Conservation (phyloP, 2,797 vertebrate species). For the Myotis vivesi region DNA sequence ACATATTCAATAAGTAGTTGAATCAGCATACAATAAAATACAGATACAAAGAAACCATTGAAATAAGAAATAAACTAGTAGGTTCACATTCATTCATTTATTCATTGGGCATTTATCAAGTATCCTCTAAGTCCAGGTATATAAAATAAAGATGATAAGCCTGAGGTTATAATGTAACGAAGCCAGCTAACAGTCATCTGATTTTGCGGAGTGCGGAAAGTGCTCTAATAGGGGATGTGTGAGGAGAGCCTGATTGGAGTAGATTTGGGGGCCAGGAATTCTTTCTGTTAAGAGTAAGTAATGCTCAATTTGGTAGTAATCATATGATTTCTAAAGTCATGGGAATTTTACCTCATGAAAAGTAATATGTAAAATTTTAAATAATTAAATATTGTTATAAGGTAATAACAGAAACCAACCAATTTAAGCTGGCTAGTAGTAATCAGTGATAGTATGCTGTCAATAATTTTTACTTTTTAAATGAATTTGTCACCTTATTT, state of each 20-base stretch:
- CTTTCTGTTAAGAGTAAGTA: neutral
- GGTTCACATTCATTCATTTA: slow-evolving; percentile 1
- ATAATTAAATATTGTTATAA: slow-evolving; percentile 16
- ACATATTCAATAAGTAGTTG: neutral
- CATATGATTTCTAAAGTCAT: slow-evolving; percentile 4
- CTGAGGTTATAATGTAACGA: neutral
- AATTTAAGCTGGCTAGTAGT: neutral
- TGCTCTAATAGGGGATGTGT: neutral
- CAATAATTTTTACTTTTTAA: slow-evolving; percentile 11
- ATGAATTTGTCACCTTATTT: neutral
- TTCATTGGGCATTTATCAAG: neutral
- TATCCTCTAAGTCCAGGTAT: neutral
- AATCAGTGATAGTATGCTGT: neutral
- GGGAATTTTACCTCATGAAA: neutral
- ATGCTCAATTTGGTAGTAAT: neutral
- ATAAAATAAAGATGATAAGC: neutral
- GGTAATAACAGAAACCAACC: neutral
- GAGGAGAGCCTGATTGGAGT: neutral
- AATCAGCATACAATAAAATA: neutral
- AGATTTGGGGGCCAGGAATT: neutral
- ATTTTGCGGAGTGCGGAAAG: neutral
- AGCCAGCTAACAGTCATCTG: neutral
- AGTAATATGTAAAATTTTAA: neutral
- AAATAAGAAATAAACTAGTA: slow-evolving; percentile 21
- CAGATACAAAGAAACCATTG: neutral